Conservation (phyloP, 2,113 vertebrate genomes). For the Rafetus swinhoei region DNA sequence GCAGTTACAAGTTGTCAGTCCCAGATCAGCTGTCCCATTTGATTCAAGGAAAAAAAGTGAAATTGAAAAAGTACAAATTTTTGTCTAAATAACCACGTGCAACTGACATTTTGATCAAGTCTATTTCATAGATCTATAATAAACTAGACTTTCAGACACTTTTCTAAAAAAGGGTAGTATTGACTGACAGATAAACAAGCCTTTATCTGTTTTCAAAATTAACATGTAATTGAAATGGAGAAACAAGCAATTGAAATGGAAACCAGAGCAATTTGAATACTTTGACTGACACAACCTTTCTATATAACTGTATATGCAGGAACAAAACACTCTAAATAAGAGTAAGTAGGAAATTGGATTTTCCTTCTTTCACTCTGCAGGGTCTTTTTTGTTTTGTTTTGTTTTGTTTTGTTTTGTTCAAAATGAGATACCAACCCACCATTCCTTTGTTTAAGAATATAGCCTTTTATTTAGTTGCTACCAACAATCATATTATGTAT, state of each 20-base stretch:
- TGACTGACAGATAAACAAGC: not conserved
- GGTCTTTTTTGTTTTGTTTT: not conserved
- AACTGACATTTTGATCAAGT: not conserved
- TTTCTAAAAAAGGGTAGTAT: accelerated
- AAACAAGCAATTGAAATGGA: conserved; percentile 1
- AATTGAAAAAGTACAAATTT: conserved; percentile 8
- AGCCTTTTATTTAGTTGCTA: not conserved
- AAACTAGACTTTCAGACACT: not conserved
- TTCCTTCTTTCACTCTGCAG: not conserved
- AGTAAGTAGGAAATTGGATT: conserved; percentile 8
- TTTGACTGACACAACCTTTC: not conserved
- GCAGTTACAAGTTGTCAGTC: not conserved
- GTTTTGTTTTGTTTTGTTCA: not conserved
- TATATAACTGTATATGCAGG: not conserved
- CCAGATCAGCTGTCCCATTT: not conserved
- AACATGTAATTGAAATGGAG: not conserved
- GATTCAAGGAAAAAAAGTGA: not conserved
- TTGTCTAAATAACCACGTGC: not conserved
- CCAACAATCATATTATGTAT: not conserved
- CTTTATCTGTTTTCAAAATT: not conserved
- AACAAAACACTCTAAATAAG: conserved; percentile 15
- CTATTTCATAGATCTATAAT: not conserved
- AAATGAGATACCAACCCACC: not conserved
- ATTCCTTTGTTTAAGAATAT: not conserved
- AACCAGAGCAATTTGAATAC: not conserved